Evolutionary conservation across 2,888 invertebrate species (phyloP).

Genomic region (Actias luna): DNA sequence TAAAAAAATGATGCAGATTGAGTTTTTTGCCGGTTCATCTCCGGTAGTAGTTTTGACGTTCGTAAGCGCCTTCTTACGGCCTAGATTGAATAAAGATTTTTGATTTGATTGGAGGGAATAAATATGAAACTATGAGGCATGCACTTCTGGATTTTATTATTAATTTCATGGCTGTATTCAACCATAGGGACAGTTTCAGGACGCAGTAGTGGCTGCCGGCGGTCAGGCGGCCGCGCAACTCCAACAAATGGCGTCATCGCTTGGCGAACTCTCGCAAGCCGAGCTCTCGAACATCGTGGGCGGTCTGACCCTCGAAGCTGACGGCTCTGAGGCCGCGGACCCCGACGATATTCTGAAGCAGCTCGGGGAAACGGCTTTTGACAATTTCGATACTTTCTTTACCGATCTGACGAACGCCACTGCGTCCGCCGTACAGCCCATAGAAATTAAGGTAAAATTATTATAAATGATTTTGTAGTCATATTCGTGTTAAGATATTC

Average conservation of each 20-base stretch:
- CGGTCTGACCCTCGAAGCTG: conserved; percentile 78
- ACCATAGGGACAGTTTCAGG: conserved; percentile 66
- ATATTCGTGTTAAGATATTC: too few species aligned
- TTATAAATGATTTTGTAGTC: conserved; percentile 5
- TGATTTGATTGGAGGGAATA: too few species aligned
- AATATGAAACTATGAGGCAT: too few species aligned
- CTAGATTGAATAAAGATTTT: too few species aligned
- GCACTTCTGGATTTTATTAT: too few species aligned
- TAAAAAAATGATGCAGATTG: too few species aligned
- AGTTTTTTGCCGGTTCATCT: too few species aligned
- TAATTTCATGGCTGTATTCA: neutral
- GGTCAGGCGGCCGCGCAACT: conserved; percentile 77
- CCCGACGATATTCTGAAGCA: conserved; percentile 92
- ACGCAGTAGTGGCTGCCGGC: conserved; percentile 83
- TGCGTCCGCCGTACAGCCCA: conserved; percentile 82
- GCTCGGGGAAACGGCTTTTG: conserved; percentile 91
- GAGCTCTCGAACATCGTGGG: conserved; percentile 86
- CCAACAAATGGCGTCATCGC: conserved; percentile 75
- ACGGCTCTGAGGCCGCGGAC: conserved; percentile 76
- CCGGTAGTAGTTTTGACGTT: too few species aligned
- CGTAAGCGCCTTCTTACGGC: too few species aligned
- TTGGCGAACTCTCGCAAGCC: conserved; percentile 87
- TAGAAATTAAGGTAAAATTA: conserved; percentile 87
- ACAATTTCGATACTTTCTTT: conserved; percentile 90
- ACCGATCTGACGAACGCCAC: conserved; percentile 87